Evolutionary conservation across 2,113 vertebrate species (phyloP), one percentile per base, ranked within the genome.

Genomic region (Rostratula benghalensis): DNA sequence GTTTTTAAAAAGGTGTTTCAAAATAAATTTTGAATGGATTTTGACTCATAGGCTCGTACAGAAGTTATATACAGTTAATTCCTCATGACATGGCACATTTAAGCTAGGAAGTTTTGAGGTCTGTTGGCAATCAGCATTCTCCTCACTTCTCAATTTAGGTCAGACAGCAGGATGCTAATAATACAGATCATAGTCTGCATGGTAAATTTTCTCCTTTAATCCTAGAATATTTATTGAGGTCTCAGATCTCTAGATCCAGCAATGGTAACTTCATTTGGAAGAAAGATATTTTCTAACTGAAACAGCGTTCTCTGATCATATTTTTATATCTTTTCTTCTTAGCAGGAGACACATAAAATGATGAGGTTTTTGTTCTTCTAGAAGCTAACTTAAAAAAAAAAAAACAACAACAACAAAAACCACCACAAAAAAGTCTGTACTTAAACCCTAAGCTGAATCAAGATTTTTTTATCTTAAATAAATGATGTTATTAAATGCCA

Each of bases 131-230:
- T 89, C 71, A 74, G 8, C 30, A 90, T 92, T 96, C 88, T 94
- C 64, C 83, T 94, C 0, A 0, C 35, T 80, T 87, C 76, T 78
- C 6, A 1, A 83, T 94, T 89, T 94, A 93, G 93, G 93, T 96
- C 94, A 96, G 85, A 92, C 93, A 94, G 82, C 60, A 89, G 65
- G 88, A 48, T 90, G 86, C 48, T 94, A 96, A 92, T 90, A 95
- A 81, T 89, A 41, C 16, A 90, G 60, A 90, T 71, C 64, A 64
- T 25, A 93, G 80, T 78, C 90, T 93, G 83, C 79, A 87, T 78
- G 80, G 80, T 61, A 92, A 94, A 83, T 95, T 81, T 96, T 70
- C 46, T 86, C 73, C 64, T 92, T 90, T 96, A 92, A 89, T 84
- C 28, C 61, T 92, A 68, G 95, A 94, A 94, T 93, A 96, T 92